Evolutionary conservation across 2,797 vertebrate genomes (phyloP).

Genomic region (Sarcophilus harrisii): DNA sequence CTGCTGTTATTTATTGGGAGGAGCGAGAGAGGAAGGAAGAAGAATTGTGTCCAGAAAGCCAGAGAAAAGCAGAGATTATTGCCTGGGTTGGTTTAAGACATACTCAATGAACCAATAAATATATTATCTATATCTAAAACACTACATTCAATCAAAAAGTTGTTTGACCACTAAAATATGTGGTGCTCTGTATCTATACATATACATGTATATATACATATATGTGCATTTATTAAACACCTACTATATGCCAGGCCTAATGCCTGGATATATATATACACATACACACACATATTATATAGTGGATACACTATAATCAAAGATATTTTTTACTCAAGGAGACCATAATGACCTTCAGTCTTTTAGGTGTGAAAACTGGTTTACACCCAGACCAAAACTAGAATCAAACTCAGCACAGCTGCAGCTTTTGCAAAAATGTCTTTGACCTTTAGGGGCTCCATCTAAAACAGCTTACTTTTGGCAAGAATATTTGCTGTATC

Average conservation of each 20-base stretch:
- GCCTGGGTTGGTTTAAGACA: not conserved
- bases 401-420: conserved; percentile 42
- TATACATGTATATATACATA: not conserved
- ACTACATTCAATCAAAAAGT: not conserved
- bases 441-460: not conserved
- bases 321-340: conserved; percentile 28
- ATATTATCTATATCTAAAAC: not conserved
- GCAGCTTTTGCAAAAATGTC: conserved; percentile 43
- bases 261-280: not conserved
- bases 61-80: not conserved
- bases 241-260: not conserved
- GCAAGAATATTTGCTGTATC: conserved; percentile 39
- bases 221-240: not conserved
- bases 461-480: conserved; percentile 54
- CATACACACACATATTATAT: not conserved
- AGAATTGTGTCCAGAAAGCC: not conserved
- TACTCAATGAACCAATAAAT: not conserved
- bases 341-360: not conserved
- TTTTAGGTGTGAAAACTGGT: conserved; percentile 41
- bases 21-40: not conserved
- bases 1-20: not conserved
- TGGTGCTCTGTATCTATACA: not conserved
- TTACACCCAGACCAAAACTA: conserved; percentile 4
- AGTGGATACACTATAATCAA: conserved; percentile 38
- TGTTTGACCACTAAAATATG: not conserved